These are phyloP conservation scores for Steromphala cineraria DNA, from an alignment of 2,888 invertebrate genomes.

Conservation along the genomic window DNA sequence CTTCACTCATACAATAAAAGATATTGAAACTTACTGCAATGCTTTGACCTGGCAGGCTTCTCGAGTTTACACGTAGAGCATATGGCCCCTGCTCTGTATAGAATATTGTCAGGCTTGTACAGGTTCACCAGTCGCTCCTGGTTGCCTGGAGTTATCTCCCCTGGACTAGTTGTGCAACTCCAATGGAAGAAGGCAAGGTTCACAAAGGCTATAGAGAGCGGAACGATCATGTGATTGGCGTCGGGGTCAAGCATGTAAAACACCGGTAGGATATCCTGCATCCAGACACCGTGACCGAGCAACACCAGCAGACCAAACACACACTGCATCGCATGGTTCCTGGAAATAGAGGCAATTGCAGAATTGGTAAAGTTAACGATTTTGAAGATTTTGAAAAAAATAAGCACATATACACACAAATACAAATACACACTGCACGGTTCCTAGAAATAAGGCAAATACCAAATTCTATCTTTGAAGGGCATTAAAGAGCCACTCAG, in stretches of 20 bases:
- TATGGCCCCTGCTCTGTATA: conserved; percentile 52
- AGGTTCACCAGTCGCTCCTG: conserved; percentile 43
- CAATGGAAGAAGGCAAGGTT: conserved; percentile 62
- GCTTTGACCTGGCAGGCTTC: conserved; percentile 72
- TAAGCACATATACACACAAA: no score
- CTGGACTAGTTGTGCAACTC: conserved; percentile 67
- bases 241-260: conserved; percentile 61
- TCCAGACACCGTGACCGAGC: conserved; percentile 60
- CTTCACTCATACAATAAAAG: not conserved
- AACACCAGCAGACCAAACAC: conserved; percentile 60
- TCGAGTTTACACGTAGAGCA: conserved; percentile 66
- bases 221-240: conserved; percentile 62
- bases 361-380: not conserved
- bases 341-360: conserved; percentile 41
- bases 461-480: no score
- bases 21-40: conserved; percentile 69
- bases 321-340: conserved; percentile 68
- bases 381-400: no score
- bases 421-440: no score
- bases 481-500: no score
- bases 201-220: conserved; percentile 55
- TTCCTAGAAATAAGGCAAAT: no score
- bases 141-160: conserved; percentile 59
- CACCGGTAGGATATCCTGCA: conserved; percentile 65
- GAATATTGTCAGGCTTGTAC: conserved; percentile 60